Evolutionary conservation across 1,140 invertebrate genomes (phyloP), one percentile per base, ranked within the genome.

Genomic region (Penaeus vannamei): DNA sequence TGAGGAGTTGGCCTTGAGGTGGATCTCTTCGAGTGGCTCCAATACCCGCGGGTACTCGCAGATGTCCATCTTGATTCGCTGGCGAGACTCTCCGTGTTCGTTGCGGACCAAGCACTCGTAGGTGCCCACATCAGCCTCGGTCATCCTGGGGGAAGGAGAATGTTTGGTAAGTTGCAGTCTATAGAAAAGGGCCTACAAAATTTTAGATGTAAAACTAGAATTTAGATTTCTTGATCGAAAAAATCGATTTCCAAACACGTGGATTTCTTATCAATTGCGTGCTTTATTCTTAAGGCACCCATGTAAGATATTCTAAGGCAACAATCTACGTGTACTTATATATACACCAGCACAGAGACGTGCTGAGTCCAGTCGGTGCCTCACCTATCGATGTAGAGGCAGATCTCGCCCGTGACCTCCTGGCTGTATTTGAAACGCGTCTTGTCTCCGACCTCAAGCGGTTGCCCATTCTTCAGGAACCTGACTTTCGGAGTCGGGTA

Each of bases 71-170:
- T 95, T 94, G 5, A 99, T 96, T 23, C 95, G 94, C 92, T 98
- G 98, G 23, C 96, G 94, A 1, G 94, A 94, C 92, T 97, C 96
- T 0, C 98, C 98, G 92, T 98, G 96, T 92, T 98, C 97, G 93
- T 99, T 99, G 26, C 94, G 96, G 4, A 98, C 98, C 2, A 97
- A 95, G 42, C 98, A 98, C 93, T 98, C 98, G 93, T 99, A 99
- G 84, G 95, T 94, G 32, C 98, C 98, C n/a, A 96, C 96, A 93
- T 98, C 97, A 32, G 92, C 97, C n/a, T 87, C 85, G 32, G 62
- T 84, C 84, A 90, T 84, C 32, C 90, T 90, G 64, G 3, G n/a
- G n/a, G 84, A n/a, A 17, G n/a, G 32, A 17, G 29, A 53, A 4
- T n/a, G n/a, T 69, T 29, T 5, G 19, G 29, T 1, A 20, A 22